These are phyloP conservation scores for Ennomos quercinarius DNA, from an alignment of 2,888 invertebrate genomes.

Conservation along the genomic window DNA sequence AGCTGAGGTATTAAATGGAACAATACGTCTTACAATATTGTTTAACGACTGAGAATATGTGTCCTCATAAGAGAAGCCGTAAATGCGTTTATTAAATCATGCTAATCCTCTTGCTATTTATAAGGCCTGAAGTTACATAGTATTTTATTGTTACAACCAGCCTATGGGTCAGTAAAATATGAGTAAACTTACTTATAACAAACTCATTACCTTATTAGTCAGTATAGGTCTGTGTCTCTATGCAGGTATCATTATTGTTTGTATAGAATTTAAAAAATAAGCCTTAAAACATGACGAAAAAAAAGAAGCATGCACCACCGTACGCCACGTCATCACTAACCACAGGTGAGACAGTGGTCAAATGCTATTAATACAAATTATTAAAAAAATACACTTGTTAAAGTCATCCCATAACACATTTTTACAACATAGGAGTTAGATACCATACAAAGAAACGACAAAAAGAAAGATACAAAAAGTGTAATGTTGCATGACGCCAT, in stretches of 20 bases:
- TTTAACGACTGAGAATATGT: constrained; percentile 43
- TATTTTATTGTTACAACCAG: constrained; percentile 30
- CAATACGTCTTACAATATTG: constrained; percentile 58
- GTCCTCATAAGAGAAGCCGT: constrained; percentile 44
- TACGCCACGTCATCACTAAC: too few species aligned
- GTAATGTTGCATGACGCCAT: too few species aligned
- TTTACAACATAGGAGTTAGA: too few species aligned
- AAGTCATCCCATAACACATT: too few species aligned
- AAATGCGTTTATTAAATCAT: constrained; percentile 46
- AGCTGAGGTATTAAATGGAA: constrained; percentile 51
- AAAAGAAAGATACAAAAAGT: too few species aligned
- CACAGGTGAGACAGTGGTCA: too few species aligned
- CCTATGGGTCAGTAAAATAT: constrained; percentile 24
- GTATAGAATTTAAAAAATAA: too few species aligned
- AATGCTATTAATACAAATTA: too few species aligned
- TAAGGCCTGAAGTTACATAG: constrained; percentile 37
- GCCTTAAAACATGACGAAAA: too few species aligned
- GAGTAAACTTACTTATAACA: background rate
- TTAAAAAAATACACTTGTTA: too few species aligned
- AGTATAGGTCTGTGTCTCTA: background rate
- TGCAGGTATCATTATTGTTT: background rate
- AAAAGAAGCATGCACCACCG: too few species aligned
- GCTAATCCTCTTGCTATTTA: constrained; percentile 36
- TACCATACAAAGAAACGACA: too few species aligned
- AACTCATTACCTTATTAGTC: constrained; percentile 18